Percentiles rank a stretch among this genome's conserved stretches.
Conservation (phyloP, 2,113 vertebrate species). For the Malurus cyaneus region DNA sequence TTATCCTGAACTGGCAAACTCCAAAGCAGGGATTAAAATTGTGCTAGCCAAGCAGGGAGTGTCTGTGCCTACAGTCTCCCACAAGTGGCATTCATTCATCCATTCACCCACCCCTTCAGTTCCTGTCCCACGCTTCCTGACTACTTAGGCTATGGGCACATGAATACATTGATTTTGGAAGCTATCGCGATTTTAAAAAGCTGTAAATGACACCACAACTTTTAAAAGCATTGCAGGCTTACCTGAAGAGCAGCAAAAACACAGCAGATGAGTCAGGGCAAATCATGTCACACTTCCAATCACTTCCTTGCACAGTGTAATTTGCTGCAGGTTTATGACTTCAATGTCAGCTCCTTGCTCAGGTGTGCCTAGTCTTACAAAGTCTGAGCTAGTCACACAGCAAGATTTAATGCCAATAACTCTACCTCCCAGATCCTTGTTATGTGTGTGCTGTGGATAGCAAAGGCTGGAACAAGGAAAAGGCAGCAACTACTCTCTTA, state of each 20-base stretch:
- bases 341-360: neutral
- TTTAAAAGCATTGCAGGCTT: neutral
- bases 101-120: neutral
- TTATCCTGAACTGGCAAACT: neutral
- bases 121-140: neutral
- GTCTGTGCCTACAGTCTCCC: neutral
- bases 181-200: neutral
- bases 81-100: neutral
- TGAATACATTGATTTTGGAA: neutral
- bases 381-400: slow-evolving; percentile 14
- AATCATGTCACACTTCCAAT: slow-evolving; percentile 13
- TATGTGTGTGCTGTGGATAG: neutral
- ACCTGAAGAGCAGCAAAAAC: neutral
- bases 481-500: slow-evolving; percentile 17
- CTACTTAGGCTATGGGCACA: neutral
- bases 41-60: neutral
- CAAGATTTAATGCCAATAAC: slow-evolving; percentile 6
- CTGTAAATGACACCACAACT: neutral
- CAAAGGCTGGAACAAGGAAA: neutral
- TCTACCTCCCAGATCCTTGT: slow-evolving; percentile 34
- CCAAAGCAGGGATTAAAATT: neutral
- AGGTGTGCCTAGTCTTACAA: neutral
- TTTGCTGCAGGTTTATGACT: slow-evolving; percentile 38
- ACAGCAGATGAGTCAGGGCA: neutral
- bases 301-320: neutral